Base-by-base conservation (phyloP, 2,888 invertebrate genomes). In the Vannuccia rotundouncinata region DNA sequence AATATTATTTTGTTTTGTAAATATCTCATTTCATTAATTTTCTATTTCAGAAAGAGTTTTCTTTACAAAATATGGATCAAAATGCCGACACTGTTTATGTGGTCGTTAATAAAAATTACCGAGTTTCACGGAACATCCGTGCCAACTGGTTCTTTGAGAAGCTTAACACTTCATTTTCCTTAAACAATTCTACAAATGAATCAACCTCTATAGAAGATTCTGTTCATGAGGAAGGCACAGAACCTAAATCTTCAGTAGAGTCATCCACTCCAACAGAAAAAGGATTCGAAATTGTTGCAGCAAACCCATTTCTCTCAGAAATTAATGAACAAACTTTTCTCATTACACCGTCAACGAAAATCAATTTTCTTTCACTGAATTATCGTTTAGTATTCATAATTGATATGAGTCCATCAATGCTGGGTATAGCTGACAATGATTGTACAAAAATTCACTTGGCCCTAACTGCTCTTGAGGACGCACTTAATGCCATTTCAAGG, bases 71-170 rank as follows among this genome's bases (percentile, higher is more conserved):
- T 10, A 45, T 45, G 45, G 45, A 45, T 5, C 45, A 45, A 17
- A 45, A 17, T 45, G 45, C 73, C n/a, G 73, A 73, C n/a, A 25
- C 22, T 73, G 22, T 73, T 29, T 92, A 91, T 85, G 87, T 92
- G 77, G 86, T 92, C 81, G 91, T 92, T 91, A 92, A 91, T 84
- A 91, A 91, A 85, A 91, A 91, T 83, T 91, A 92, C 85, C 90
- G 92, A 29, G 91, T 93, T 81, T 93, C 93, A 1, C 89, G 93
- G 83, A 92, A 92, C 85, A 90, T 91, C 25, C 89, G 93, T 84
- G 91, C 92, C 27, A 91, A 92, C 84, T 93, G 93, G 93, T 91
- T 92, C 84, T 89, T 93, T 81, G 90, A 91, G 83, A 91, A 92
- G 86, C 86, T 93, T 81, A 91, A 92, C 84, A 90, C 90, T 74